Evolutionary conservation across 2,113 vertebrate genomes (phyloP), one percentile per base, ranked within the genome.

Genomic region (Notarius lentiginosus): DNA sequence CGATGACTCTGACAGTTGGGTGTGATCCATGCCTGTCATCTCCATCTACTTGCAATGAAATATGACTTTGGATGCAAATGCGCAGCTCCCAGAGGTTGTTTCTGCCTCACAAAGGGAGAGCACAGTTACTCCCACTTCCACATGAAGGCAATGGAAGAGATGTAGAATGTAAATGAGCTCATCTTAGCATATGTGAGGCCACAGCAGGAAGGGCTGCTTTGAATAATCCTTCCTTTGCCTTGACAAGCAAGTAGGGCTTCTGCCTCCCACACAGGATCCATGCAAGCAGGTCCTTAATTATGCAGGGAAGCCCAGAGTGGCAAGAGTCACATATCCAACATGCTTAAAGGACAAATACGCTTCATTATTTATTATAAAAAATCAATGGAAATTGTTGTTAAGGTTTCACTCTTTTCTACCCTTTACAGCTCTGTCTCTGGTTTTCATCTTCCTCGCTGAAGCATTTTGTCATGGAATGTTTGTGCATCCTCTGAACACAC

Each of bases 111-210:
- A 7, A 53, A 84, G 86, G 58, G 83, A 84, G 55, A 51, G 83
- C 56, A n/a, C n/a, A 49, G 2, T 41, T 75, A 41, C 56, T 72
- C 20, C 20, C 30, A 41, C 47, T 55, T 84, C 51, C 68, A 56
- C 86, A 84, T 84, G 86, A 47, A 79, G 53, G 86, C 72, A 61
- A 84, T 66, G 58, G 49, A 83, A 85, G 58, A 53, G 73, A 89
- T 89, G n/a, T 79, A 51, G 88, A 89, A 83, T 86, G 79, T 79
- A 83, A 91, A 90, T 91, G 83, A 8, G 41, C 34, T 65, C 34
- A 20, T 76, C 85, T 15, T 82, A 91, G 90, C 92, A 92, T 91
- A 92, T 88, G 77, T 89, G 91, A 14, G 27, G 65, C 22, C 24
- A 72, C 76, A 89, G 77, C 82, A 83, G 56, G 56, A 86, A 90